phyloP scores from a whole-genome alignment of 2,797 vertebrate species.

The Mormyrus hasselquistii region DNA sequence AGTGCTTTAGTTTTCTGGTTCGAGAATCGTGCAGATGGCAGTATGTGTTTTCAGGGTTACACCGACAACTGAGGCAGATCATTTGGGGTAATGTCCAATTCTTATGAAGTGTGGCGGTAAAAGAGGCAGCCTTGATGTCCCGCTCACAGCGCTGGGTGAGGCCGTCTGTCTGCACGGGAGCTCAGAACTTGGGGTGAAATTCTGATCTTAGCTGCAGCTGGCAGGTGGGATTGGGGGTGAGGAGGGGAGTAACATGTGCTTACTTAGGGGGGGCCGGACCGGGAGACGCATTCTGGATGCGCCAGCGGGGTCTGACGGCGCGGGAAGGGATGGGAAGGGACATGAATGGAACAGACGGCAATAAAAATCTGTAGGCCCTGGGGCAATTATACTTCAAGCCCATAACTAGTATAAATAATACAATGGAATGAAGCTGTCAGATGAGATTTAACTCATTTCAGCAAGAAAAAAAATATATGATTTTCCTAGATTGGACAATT shows the following conservation, averaged over 20 bases:
- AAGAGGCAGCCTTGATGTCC: not conserved
- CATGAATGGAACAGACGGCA: conserved; percentile 31
- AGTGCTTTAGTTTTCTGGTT: not conserved
- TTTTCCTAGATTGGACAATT: conserved; percentile 27
- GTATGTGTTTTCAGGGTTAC: not conserved
- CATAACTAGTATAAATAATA: conserved; percentile 62
- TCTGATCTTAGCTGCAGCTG: not conserved
- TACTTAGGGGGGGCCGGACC: not conserved
- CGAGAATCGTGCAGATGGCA: not conserved
- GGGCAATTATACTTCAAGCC: conserved; percentile 42
- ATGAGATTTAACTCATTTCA: conserved; percentile 46
- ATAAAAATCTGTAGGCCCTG: conserved; percentile 37
- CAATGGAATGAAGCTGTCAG: conserved; percentile 54
- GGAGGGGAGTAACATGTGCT: not conserved
- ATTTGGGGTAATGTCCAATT: not conserved
- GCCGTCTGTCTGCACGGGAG: not conserved
- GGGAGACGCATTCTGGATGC: not conserved
- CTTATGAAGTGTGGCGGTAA: not conserved
- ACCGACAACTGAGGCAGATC: not conserved
- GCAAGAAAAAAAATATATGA: conserved; percentile 32
- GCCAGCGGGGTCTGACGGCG: not conserved
- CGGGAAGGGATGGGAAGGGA: not conserved
- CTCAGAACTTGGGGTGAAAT: not conserved
- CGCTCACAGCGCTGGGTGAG: not conserved
- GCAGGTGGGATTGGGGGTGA: not conserved